phyloP scores from a whole-genome alignment of 2,797 vertebrate species.

The Oreochromis mossambicus region DNA sequence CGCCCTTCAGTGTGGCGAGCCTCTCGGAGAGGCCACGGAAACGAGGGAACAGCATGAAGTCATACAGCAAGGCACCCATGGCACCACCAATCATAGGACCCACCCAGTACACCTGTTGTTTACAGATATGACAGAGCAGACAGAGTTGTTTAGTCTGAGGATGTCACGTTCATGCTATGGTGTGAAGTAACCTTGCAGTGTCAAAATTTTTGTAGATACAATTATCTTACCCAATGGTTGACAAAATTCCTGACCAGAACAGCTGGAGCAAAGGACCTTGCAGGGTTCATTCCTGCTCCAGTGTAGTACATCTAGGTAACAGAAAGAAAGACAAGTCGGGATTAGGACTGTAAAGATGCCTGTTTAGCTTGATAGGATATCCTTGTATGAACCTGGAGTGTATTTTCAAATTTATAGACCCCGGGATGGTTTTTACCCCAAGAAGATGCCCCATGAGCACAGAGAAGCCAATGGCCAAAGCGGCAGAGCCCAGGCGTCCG shows the following conservation, averaged over 20 bases:
- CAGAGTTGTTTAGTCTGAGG: neutral
- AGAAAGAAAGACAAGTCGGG: neutral
- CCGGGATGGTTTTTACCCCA: conserved; percentile 76
- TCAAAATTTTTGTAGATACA: neutral
- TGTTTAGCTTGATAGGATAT: neutral
- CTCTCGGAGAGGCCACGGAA: conserved; percentile 86
- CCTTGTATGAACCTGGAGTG: neutral
- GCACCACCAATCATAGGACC: conserved; percentile 90
- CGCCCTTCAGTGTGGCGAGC: conserved; percentile 87
- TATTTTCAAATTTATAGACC: neutral
- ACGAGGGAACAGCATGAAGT: conserved; percentile 90
- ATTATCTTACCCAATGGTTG: conserved; percentile 91
- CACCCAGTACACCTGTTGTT: conserved; percentile 88
- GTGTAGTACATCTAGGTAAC: conserved; percentile 88
- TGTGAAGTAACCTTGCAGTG: neutral
- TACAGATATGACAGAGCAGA: neutral
- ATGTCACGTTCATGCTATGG: neutral
- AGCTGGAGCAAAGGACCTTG: conserved; percentile 92
- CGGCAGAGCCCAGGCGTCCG: conserved; percentile 85
- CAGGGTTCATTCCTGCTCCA: conserved; percentile 94
- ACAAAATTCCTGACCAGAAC: conserved; percentile 89
- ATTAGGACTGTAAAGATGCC: neutral
- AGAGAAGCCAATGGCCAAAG: conserved; percentile 90
- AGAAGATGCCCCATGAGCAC: conserved; percentile 92
- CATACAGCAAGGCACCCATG: conserved; percentile 86